phyloP scores from a whole-genome alignment of 2,113 vertebrate genomes.

The Datnioides undecimradiatus region DNA sequence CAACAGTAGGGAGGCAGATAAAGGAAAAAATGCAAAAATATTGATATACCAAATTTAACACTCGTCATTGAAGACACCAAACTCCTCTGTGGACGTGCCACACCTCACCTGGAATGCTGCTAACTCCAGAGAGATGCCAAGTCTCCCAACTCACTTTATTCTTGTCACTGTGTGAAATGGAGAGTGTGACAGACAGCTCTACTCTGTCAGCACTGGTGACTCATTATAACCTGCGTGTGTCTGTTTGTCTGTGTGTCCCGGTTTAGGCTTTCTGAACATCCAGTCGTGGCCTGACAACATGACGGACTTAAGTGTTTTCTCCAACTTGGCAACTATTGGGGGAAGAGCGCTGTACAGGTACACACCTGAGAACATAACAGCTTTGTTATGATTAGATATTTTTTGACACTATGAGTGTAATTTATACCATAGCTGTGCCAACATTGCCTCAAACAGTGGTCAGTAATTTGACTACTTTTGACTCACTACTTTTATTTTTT shows the following conservation, averaged over 20 bases:
- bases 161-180: constrained; percentile 42
- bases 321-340: constrained; percentile 94
- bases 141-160: constrained; percentile 34
- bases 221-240: constrained; percentile 46
- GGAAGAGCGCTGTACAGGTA: constrained; percentile 97
- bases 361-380: constrained; percentile 83
- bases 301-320: constrained; percentile 97
- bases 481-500: neutral
- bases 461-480: too few relatives aligned
- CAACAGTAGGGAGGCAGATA: constrained; percentile 45
- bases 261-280: constrained; percentile 94
- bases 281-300: constrained; percentile 99
- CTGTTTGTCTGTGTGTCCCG: constrained; percentile 31
- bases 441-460: neutral
- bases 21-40: constrained; percentile 71
- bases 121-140: constrained; percentile 37
- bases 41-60: constrained; percentile 56
- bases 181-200: constrained; percentile 43
- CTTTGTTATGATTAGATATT: neutral
- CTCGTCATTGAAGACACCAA: constrained; percentile 31
- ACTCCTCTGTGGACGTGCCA: neutral
- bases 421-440: neutral
- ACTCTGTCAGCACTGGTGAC: constrained; percentile 27
- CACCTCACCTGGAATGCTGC: constrained; percentile 24
- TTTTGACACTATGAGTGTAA: neutral